Evolutionary conservation across 2,113 vertebrate species (phyloP), one percentile per base, ranked within the genome.

Genomic region (Eupsittula cactorum): DNA sequence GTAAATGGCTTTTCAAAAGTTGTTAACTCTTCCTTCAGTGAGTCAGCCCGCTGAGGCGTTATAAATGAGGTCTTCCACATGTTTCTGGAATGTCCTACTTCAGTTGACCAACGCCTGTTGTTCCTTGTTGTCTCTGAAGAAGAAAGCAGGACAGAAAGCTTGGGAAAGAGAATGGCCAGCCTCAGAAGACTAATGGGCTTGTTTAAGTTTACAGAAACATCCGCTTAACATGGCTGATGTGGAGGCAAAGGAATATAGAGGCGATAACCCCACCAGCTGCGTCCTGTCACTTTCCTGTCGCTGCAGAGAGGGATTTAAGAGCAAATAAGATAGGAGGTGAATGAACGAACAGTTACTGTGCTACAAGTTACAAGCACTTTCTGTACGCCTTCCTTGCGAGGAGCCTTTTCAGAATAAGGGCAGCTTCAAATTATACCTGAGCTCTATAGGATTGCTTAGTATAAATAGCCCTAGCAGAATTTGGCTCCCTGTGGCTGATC

Each of bases 161-260:
- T 84, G 81, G 69, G 86, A 55, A 83, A 33, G 59, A 37, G 47
- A 55, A 59, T 0, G 1, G 20, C 9, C 55, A 44, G 41, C 14
- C 64, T 71, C 29, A 20, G 50, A 93, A 82, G 12, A 44, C 21
- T 41, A 9, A 35, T 27, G 0, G 1, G 7, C 47, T 79, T 7
- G 53, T n/a, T 82, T 41, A 74, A 86, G 69, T 71, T 71, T 49
- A 37, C 24, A 25, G 93, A 90, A 97, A 95, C 93, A 95, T 95
- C 89, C 46, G 25, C 29, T 76, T 71, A 9, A 9, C 0, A 1
- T 0, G 12, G 25, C 6, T 70, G n/a, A 23, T 8, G 16, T 6
- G 57, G n/a, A 82, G 70, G 46, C 59, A 59, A 59, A 91, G 75
- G 82, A 39, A 57, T 82, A 78, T 1, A 33, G 80, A 47, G 62